Percentiles rank a stretch among this genome's conserved stretches.
Conservation (phyloP, 2,797 vertebrate species). For the Ambastaia sidthimunki region DNA sequence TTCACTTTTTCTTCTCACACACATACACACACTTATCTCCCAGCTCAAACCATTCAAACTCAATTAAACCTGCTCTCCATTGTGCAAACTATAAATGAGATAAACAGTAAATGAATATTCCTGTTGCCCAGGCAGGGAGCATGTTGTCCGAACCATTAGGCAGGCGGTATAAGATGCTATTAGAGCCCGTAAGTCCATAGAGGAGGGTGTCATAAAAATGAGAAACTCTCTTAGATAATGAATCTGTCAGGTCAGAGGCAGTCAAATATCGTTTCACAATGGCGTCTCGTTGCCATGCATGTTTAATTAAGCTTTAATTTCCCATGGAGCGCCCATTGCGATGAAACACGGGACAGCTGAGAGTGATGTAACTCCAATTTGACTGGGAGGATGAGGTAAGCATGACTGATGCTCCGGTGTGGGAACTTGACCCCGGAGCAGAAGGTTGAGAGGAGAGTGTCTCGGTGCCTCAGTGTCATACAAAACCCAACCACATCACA, state of each 20-base stretch:
- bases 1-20: background rate
- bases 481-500: slow-evolving; percentile 26
- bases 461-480: slow-evolving; percentile 9
- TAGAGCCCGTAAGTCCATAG: background rate
- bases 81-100: slow-evolving; percentile 31
- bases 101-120: slow-evolving; percentile 23
- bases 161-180: slow-evolving; percentile 28
- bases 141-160: slow-evolving; percentile 44
- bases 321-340: slow-evolving; percentile 47
- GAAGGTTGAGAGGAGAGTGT: slow-evolving; percentile 20
- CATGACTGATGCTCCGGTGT: slow-evolving; percentile 38
- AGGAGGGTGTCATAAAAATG: slow-evolving; percentile 27
- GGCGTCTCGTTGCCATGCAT: slow-evolving; percentile 45
- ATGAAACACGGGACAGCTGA: slow-evolving; percentile 25
- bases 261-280: slow-evolving; percentile 49
- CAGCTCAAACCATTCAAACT: slow-evolving; percentile 15
- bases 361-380: slow-evolving; percentile 25
- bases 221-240: slow-evolving; percentile 46
- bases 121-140: slow-evolving; percentile 19
- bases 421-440: slow-evolving; percentile 39
- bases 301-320: slow-evolving; percentile 60
- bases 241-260: slow-evolving; percentile 48
- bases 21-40: background rate
- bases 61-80: slow-evolving; percentile 31
- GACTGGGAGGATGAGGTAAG: slow-evolving; percentile 27